These are phyloP conservation scores for Odontamblyopus lacepedii DNA, from an alignment of 2,797 vertebrate species.

Conservation along the genomic window DNA sequence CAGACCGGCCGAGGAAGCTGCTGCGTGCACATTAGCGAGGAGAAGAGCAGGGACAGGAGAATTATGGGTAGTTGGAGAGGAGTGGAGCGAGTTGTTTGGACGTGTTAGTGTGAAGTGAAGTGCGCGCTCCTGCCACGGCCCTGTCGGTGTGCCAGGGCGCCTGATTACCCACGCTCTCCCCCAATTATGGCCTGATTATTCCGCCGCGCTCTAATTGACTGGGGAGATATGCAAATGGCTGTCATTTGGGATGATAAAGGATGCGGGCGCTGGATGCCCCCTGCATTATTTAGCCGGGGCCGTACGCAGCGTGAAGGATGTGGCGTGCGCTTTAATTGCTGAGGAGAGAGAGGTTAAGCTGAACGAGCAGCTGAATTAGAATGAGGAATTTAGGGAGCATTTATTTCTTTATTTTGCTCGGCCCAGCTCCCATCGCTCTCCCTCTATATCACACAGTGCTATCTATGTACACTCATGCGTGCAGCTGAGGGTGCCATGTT, in stretches of 20 bases:
- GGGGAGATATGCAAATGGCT: conserved; percentile 99
- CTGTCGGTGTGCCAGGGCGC: conserved; percentile 90
- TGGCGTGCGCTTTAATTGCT: conserved; percentile 97
- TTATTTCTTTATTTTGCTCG: conserved; percentile 70
- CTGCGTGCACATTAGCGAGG: conserved; percentile 44
- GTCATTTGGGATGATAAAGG: conserved; percentile 99
- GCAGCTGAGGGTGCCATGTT: conserved; percentile 56
- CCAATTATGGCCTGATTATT: conserved; percentile 99
- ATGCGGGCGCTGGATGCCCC: conserved; percentile 90
- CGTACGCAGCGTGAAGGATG: conserved; percentile 98
- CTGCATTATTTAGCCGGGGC: conserved; percentile 98
- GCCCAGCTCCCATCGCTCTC: conserved; percentile 47
- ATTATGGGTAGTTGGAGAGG: conserved; percentile 37
- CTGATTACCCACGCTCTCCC: conserved; percentile 98
- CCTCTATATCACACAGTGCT: conserved; percentile 17
- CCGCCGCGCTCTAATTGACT: conserved; percentile 97
- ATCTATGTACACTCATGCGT: conserved; percentile 10
- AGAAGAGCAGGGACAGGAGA: conserved; percentile 21
- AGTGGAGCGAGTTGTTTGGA: conserved; percentile 61
- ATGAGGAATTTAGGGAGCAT: conserved; percentile 87
- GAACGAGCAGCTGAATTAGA: conserved; percentile 98
- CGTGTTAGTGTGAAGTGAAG: conserved; percentile 62
- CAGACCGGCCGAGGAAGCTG: conserved; percentile 19
- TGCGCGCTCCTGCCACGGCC: conserved; percentile 69
- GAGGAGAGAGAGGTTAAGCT: conserved; percentile 99